Percentiles rank a stretch among this genome's conserved stretches.
Conservation (phyloP, 2,888 invertebrate species). For the Sarcophaga carnaria region DNA sequence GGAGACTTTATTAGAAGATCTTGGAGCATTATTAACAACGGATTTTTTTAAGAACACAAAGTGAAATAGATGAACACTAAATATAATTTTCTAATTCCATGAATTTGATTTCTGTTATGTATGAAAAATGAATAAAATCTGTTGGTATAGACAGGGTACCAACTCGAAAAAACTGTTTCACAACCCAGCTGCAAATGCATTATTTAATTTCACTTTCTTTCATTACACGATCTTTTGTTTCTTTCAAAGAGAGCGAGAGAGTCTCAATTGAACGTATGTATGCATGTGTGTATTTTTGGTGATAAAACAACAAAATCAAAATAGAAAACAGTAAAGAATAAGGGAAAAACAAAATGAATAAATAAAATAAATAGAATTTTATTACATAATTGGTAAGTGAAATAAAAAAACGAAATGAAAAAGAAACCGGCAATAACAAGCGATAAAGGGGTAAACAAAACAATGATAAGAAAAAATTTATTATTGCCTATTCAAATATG, state of each 20-base stretch:
- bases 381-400: conserved; percentile 38
- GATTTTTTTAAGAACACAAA: too few species aligned
- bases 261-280: not conserved
- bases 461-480: not conserved
- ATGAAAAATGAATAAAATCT: too few species aligned
- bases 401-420: conserved; percentile 70
- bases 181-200: too few species aligned
- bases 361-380: not conserved
- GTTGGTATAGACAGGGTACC: too few species aligned
- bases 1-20: too few species aligned
- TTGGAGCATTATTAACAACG: too few species aligned
- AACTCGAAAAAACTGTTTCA: too few species aligned
- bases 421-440: conserved; percentile 64
- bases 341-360: not conserved
- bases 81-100: too few species aligned
- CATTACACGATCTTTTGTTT: conserved; percentile 10
- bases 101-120: too few species aligned
- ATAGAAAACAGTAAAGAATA: conserved; percentile 14
- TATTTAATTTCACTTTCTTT: conserved; percentile 6
- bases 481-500: conserved; percentile 61
- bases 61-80: too few species aligned
- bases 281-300: not conserved
- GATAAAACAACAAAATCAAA: conserved; percentile 11
- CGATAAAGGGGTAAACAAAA: conserved; percentile 73
- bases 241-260: not conserved